These are phyloP conservation scores for Diloba caeruleocephala DNA, from an alignment of 2,888 invertebrate species.

Conservation along the genomic window DNA sequence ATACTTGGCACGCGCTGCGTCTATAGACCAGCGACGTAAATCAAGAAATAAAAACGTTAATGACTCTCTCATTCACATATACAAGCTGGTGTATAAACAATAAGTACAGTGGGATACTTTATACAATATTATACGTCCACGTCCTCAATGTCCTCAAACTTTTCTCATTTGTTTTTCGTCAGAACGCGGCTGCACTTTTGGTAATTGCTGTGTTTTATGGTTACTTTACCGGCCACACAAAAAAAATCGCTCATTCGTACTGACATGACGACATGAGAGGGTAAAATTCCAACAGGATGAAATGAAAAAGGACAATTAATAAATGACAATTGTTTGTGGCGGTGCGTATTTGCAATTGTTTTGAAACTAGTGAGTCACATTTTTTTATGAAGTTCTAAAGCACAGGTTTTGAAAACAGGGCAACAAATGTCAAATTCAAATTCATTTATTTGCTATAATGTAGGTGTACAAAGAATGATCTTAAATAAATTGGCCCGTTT, in stretches of 20 bases:
- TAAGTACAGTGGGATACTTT: conserved; percentile 43
- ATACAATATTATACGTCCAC: conserved; percentile 31
- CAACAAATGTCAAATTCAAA: too few species aligned
- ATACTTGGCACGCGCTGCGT: conserved; percentile 48
- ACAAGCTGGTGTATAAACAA: conserved; percentile 26
- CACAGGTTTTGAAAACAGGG: too few species aligned
- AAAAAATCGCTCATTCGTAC: conserved; percentile 31
- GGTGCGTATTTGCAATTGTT: conserved; percentile 5
- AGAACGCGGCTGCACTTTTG: conserved; percentile 44
- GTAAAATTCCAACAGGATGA: conserved; percentile 33
- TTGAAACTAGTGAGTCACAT: neutral
- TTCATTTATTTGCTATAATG: too few species aligned
- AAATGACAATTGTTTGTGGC: conserved; percentile 29
- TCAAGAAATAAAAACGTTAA: conserved; percentile 50
- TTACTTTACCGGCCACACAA: conserved; percentile 43
- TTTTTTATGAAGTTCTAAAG: conserved; percentile 4
- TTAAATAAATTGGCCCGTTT: too few species aligned
- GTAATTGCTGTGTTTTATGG: conserved; percentile 55
- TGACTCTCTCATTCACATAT: conserved; percentile 41
- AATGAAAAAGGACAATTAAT: conserved; percentile 29
- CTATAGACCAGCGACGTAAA: conserved; percentile 33
- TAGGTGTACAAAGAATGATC: too few species aligned
- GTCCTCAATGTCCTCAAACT: conserved; percentile 44
- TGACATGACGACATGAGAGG: conserved; percentile 34
- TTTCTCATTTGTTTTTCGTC: conserved; percentile 51